Conservation (phyloP, 2,888 invertebrate genomes). For the Crioceris asparagi region DNA sequence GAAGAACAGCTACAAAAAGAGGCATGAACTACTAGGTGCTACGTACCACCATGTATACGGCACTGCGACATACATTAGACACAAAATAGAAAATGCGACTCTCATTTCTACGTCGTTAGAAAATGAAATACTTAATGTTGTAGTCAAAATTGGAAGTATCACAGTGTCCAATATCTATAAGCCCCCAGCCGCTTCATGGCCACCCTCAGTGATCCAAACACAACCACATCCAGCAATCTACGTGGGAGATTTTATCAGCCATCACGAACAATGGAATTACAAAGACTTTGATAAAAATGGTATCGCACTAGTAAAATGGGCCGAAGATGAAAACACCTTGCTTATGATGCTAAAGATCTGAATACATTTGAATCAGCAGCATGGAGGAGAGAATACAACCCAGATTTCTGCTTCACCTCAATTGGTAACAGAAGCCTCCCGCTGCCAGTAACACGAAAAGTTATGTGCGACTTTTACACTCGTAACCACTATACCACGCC, state of each 20-base stretch:
- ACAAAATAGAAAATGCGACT: conserved; percentile 12
- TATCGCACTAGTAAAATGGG: conserved; percentile 12
- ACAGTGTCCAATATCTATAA: conserved; percentile 15
- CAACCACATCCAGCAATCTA: conserved; percentile 13
- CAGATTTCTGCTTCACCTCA: conserved; percentile 12
- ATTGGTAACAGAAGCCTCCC: conserved; percentile 1
- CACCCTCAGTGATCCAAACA: conserved; percentile 10
- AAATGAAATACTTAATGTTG: conserved; percentile 10
- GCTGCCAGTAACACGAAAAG: conserved; percentile 2
- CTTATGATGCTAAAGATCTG: conserved; percentile 16
- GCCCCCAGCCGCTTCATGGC: conserved; percentile 13
- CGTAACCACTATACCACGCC: no score
- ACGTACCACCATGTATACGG: no score
- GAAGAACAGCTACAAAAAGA: conserved; percentile 9
- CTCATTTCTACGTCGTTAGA: conserved; percentile 9
- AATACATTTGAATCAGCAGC: conserved; percentile 14
- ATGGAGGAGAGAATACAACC: conserved; percentile 14
- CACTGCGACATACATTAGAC: conserved; percentile 11
- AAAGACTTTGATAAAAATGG: conserved; percentile 10
- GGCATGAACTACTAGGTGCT: no score
- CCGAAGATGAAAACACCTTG: conserved; percentile 10
- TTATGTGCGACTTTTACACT: conserved; percentile 9
- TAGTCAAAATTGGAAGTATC: conserved; percentile 7
- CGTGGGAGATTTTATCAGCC: conserved; percentile 16
- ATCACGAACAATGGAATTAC: conserved; percentile 14